These are phyloP conservation scores for Erpobdella octoculata DNA, from an alignment of 2,888 invertebrate genomes.

Conservation along the genomic window DNA sequence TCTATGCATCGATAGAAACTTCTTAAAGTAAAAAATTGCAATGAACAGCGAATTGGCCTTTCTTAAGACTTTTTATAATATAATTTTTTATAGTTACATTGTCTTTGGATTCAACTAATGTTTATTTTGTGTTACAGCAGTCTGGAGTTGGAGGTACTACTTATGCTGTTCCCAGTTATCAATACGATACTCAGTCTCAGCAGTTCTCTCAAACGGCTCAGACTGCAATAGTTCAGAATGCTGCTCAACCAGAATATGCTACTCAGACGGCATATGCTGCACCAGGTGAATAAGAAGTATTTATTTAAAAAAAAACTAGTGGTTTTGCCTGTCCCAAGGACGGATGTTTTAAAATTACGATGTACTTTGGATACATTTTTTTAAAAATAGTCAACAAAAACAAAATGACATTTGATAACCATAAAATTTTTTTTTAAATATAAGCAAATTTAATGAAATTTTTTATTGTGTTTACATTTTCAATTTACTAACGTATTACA, in stretches of 20 bases:
- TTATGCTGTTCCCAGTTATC: conserved; percentile 24
- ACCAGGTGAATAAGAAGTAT: conserved; percentile 4
- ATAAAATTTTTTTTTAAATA: too few relatives aligned
- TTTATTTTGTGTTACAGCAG: neutral
- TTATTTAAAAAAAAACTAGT: too few relatives aligned
- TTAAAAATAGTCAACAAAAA: too few relatives aligned
- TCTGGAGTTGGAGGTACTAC: conserved; percentile 8
- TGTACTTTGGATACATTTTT: too few relatives aligned
- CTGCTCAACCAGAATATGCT: conserved; percentile 11
- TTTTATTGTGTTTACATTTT: too few relatives aligned
- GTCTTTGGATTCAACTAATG: neutral
- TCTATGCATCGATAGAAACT: neutral
- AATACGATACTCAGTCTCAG: conserved; percentile 11
- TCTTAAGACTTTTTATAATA: too few relatives aligned
- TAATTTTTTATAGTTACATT: neutral
- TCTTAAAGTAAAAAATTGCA: neutral
- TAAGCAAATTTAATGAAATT: too few relatives aligned
- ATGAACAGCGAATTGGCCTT: too few relatives aligned
- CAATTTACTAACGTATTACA: too few relatives aligned
- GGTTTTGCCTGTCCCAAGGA: too few relatives aligned
- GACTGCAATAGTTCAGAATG: neutral
- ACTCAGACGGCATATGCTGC: conserved; percentile 2
- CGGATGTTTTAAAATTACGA: too few relatives aligned
- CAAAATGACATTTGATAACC: too few relatives aligned
- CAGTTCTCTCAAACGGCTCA: conserved; percentile 6